phyloP scores from a whole-genome alignment of 2,888 invertebrate species.

The Dermolepida albohirtum region DNA sequence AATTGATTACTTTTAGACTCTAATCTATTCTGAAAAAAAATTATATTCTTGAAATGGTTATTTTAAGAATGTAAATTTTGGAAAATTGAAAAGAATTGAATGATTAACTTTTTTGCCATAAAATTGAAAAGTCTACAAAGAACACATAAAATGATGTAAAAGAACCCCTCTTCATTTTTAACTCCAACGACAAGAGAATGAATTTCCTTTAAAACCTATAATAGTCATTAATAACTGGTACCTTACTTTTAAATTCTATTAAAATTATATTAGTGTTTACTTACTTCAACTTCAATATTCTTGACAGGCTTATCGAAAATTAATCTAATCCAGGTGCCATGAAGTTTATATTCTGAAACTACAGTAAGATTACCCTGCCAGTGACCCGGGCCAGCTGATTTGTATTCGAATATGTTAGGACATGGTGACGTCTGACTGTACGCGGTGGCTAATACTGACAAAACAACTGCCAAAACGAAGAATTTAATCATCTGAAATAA shows the following conservation, averaged over 20 bases:
- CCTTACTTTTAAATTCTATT: neutral
- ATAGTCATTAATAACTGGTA: too few relatives aligned
- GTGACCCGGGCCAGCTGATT: constrained; percentile 47
- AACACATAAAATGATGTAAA: too few relatives aligned
- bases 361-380: constrained; percentile 53
- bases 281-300: constrained; percentile 51
- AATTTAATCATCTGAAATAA: constrained; percentile 34
- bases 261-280: constrained; percentile 30
- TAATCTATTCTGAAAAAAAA: too few relatives aligned
- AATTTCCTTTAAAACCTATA: too few relatives aligned
- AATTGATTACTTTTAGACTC: too few relatives aligned
- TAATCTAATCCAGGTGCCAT: constrained; percentile 56
- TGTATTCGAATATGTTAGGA: constrained; percentile 55
- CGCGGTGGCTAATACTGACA: neutral
- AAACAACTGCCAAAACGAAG: neutral
- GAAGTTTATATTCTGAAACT: constrained; percentile 52
- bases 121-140: too few relatives aligned
- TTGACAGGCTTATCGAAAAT: constrained; percentile 51
- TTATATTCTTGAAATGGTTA: too few relatives aligned
- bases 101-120: too few relatives aligned
- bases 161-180: too few relatives aligned
- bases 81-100: too few relatives aligned
- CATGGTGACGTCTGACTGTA: constrained; percentile 50
- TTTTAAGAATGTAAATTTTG: too few relatives aligned
- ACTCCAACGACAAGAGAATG: too few relatives aligned